Percentiles rank a stretch among this genome's conserved stretches.
Evolutionary conservation across 2,888 invertebrate species (phyloP).

Genomic region (Sisyra terminalis): DNA sequence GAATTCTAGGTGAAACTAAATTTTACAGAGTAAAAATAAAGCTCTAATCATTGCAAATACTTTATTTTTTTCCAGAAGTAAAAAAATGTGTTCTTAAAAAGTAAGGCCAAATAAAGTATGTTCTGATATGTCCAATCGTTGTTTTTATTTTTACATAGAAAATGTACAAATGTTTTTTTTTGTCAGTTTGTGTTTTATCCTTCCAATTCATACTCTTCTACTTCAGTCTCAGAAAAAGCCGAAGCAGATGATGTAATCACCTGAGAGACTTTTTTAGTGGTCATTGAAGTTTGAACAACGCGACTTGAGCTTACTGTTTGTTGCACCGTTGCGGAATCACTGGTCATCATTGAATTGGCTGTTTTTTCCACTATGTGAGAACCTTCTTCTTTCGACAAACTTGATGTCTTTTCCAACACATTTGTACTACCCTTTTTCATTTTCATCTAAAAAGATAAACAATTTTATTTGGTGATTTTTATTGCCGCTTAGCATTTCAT

Average conservation of each 20-base stretch:
- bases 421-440: slow-evolving; percentile 24
- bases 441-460: slow-evolving; percentile 18
- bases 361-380: slow-evolving; percentile 24
- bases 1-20: not conserved
- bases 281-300: slow-evolving; percentile 19
- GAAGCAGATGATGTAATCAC: slow-evolving; percentile 23
- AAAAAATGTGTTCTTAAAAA: not conserved
- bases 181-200: not conserved
- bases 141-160: not conserved
- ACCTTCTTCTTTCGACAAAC: slow-evolving; percentile 22
- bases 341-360: slow-evolving; percentile 17
- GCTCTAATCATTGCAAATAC: not conserved
- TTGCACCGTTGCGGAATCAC: slow-evolving; percentile 14
- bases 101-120: not conserved
- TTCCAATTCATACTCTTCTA: slow-evolving; percentile 23
- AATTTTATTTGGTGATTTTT: not conserved
- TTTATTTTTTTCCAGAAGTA: not conserved
- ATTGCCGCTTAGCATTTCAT: not conserved
- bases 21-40: not conserved
- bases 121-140: not conserved
- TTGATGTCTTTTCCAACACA: slow-evolving; percentile 23
- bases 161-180: not conserved
- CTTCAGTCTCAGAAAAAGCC: slow-evolving; percentile 24
- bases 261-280: slow-evolving; percentile 22
- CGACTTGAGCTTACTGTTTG: slow-evolving; percentile 13